A percentile compares a stretch with the other conserved stretches of the same genome.
These are phyloP conservation scores for Stramonita haemastoma DNA, from an alignment of 2,888 invertebrate genomes.

Conservation along the genomic window DNA sequence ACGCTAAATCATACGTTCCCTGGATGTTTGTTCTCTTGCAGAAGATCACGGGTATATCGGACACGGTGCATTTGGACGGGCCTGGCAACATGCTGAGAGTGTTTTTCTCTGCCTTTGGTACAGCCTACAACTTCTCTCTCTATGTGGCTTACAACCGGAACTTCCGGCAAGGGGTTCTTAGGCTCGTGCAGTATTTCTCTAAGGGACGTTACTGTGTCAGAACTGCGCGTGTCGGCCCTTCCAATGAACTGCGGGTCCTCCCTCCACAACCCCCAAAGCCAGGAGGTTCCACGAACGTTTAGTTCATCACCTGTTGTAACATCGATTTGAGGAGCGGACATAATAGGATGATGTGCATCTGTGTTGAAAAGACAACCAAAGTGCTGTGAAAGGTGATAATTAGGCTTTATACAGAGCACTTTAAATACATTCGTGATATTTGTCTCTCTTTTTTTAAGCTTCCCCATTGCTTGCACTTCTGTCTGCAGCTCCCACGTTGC, in stretches of 20 bases:
- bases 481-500: no score
- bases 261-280: no score
- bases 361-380: no score
- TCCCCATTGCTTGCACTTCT: no score
- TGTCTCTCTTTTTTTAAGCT: no score
- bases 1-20: no score
- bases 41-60: conserved; percentile 55
- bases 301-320: background rate
- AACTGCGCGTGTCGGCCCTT: background rate
- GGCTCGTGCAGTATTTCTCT: background rate
- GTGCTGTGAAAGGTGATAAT: no score
- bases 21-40: conserved; percentile 35
- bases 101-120: conserved; percentile 58
- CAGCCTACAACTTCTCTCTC: conserved; percentile 62
- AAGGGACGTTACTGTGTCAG: background rate
- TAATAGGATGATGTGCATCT: no score
- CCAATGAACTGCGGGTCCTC: background rate
- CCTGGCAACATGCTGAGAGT: conserved; percentile 53
- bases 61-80: conserved; percentile 51
- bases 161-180: conserved; percentile 53
- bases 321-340: background rate
- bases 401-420: no score
- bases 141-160: conserved; percentile 60
- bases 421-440: no score
- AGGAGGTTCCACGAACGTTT: no score